Evolutionary conservation across 2,888 invertebrate genomes (phyloP).

Genomic region (Ormyrus rosae): DNA sequence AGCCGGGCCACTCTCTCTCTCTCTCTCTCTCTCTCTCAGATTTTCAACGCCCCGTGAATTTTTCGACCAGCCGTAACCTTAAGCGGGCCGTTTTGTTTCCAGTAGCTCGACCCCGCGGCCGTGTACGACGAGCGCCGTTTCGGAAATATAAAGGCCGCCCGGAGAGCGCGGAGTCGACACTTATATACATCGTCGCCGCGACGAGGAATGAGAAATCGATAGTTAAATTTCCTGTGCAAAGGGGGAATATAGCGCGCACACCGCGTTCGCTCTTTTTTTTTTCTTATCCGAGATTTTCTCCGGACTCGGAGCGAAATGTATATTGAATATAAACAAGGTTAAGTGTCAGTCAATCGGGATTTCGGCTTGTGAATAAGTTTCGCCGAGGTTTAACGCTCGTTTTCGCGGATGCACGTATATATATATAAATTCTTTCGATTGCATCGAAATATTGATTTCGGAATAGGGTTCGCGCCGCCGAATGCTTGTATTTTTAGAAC

Average conservation of each 20-base stretch:
- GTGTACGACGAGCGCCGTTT: constrained; percentile 1
- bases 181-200: background rate
- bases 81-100: constrained; percentile 37
- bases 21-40: no score
- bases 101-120: background rate
- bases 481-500: no score
- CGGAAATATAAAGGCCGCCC: background rate
- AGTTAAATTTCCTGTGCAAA: constrained; percentile 51
- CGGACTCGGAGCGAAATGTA: background rate
- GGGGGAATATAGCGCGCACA: background rate
- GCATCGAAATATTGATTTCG: no score
- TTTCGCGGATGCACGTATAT: no score
- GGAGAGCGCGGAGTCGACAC: background rate
- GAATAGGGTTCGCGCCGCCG: no score
- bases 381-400: no score
- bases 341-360: background rate
- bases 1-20: no score
- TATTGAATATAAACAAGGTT: constrained; percentile 30
- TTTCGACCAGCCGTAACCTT: constrained; percentile 26
- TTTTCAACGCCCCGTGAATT: no score
- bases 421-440: no score
- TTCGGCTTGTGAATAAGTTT: background rate
- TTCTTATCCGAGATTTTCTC: no score
- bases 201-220: constrained; percentile 49
- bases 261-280: background rate